A percentile compares a stretch with the other conserved stretches of the same genome.
Conservation (phyloP, 2,888 invertebrate species). For the Hedychridium roseum region DNA sequence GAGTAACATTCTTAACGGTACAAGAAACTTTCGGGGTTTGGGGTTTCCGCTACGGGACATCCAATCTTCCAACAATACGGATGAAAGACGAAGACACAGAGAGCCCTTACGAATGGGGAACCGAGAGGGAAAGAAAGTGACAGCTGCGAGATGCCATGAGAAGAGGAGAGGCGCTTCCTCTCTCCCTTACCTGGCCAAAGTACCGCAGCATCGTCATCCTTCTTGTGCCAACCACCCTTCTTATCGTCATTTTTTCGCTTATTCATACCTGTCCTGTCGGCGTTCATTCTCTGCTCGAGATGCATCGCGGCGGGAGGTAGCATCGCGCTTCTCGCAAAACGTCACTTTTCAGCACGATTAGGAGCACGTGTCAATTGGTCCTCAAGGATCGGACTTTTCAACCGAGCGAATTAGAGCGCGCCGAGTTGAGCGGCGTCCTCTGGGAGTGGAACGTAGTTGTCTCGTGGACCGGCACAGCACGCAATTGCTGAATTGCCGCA, state of each 20-base stretch:
- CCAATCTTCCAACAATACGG: too few species aligned
- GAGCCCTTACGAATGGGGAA: not conserved
- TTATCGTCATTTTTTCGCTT: slow-evolving; percentile 10
- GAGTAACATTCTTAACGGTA: too few species aligned
- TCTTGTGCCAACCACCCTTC: slow-evolving; percentile 21
- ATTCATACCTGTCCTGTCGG: slow-evolving; percentile 38
- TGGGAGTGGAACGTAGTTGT: too few species aligned
- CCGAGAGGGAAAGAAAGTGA: slow-evolving; percentile 9
- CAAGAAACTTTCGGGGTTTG: too few species aligned
- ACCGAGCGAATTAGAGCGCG: too few species aligned
- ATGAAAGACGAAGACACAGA: too few species aligned
- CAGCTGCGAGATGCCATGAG: slow-evolving; percentile 27
- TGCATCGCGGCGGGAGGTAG: slow-evolving; percentile 46
- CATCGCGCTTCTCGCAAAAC: slow-evolving; percentile 23
- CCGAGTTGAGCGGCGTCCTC: too few species aligned
- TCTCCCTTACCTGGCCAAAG: slow-evolving; percentile 41
- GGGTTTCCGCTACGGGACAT: too few species aligned
- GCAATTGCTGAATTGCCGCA: too few species aligned
- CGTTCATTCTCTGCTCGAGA: slow-evolving; percentile 44
- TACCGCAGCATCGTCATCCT: slow-evolving; percentile 19
- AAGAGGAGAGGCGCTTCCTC: not conserved
- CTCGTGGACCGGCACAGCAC: too few species aligned
- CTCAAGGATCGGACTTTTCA: too few species aligned
- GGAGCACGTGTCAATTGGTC: too few species aligned
- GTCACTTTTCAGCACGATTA: not conserved